These are phyloP conservation scores for Epinotia demarniana DNA, from an alignment of 2,888 invertebrate genomes.

Conservation along the genomic window DNA sequence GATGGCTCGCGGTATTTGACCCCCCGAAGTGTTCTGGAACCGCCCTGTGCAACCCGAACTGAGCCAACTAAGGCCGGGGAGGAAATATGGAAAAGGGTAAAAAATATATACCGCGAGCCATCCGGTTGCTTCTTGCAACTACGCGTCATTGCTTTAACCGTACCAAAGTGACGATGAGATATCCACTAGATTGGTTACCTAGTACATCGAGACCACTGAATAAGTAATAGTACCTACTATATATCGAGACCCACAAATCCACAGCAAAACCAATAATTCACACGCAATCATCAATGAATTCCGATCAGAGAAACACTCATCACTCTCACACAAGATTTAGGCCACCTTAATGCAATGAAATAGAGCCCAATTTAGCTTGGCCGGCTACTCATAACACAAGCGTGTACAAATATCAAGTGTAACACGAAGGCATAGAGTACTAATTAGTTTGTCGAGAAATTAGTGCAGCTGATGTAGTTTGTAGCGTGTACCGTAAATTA, in stretches of 20 bases:
- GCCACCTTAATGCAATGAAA: neutral
- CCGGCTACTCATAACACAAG: neutral
- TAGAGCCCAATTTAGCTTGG: neutral
- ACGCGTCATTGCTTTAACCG: too few species aligned
- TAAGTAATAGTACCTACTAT: neutral
- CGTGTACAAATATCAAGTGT: neutral
- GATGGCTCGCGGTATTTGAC: too few species aligned
- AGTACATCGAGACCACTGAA: too few species aligned
- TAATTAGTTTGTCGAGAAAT: neutral
- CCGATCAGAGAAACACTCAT: slow-evolving; percentile 27
- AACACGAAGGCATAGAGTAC: neutral
- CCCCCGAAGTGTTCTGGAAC: too few species aligned
- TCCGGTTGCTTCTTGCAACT: too few species aligned
- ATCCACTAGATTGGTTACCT: too few species aligned
- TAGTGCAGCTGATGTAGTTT: neutral
- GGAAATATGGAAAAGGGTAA: too few species aligned
- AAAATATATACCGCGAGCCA: too few species aligned
- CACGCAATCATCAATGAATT: slow-evolving; percentile 29
- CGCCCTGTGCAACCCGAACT: too few species aligned
- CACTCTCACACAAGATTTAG: neutral
- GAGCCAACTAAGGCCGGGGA: too few species aligned
- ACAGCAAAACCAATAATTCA: slow-evolving; percentile 9
- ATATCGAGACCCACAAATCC: neutral
- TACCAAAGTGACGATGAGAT: too few species aligned
- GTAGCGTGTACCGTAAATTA: neutral